Conservation (phyloP, 2,797 vertebrate species). For the Huso huso region DNA sequence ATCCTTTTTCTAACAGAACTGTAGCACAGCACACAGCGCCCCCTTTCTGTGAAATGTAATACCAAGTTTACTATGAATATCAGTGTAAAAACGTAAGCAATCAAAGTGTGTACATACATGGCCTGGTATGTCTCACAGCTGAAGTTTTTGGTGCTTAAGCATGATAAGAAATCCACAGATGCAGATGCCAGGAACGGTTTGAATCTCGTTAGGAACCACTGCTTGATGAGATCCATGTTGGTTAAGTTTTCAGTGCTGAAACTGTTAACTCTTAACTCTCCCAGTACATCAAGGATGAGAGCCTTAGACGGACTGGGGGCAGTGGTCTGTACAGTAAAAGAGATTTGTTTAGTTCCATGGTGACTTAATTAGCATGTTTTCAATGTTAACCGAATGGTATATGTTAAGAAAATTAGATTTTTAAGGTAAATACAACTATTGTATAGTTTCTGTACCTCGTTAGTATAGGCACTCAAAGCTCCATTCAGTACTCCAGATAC, state of each 20-base stretch:
- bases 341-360: neutral
- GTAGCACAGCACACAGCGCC: neutral
- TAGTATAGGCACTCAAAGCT: constrained; percentile 42
- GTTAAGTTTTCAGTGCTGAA: constrained; percentile 42
- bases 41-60: neutral
- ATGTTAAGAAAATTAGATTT: too few relatives aligned
- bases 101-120: constrained; percentile 40
- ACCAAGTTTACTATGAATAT: too few relatives aligned
- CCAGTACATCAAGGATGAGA: constrained; percentile 42
- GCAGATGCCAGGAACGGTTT: constrained; percentile 45
- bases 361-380: too few relatives aligned
- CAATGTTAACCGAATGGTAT: too few relatives aligned
- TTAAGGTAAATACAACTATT: too few relatives aligned
- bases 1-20: constrained; percentile 6
- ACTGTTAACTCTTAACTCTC: constrained; percentile 22
- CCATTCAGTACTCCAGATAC: constrained; percentile 41
- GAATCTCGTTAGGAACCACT: constrained; percentile 60
- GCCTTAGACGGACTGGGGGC: constrained; percentile 25
- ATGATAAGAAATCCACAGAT: constrained; percentile 41
- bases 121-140: constrained; percentile 56
- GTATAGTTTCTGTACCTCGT: constrained; percentile 31
- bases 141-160: constrained; percentile 62
- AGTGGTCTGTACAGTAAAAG: neutral
- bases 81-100: neutral
- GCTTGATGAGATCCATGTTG: constrained; percentile 47